Conservation (phyloP, 2,113 vertebrate genomes). For the Coptodon bakossiorum region DNA sequence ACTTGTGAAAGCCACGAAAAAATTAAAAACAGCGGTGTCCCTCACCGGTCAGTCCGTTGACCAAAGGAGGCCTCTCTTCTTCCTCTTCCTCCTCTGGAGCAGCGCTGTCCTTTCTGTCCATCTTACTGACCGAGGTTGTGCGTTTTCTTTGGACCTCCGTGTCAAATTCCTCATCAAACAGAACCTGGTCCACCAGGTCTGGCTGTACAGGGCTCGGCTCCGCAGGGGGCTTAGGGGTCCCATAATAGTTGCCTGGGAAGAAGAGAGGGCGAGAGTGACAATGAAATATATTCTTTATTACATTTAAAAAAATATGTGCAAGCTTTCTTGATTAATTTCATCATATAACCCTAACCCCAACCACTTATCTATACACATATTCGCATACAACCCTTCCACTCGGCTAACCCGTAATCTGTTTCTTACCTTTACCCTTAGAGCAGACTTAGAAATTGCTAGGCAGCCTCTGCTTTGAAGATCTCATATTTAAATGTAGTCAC, state of each 20-base stretch:
- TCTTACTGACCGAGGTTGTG: conserved; percentile 96
- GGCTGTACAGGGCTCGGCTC: conserved; percentile 94
- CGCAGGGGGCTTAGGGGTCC: conserved; percentile 92
- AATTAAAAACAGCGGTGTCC: neutral
- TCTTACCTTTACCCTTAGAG: neutral
- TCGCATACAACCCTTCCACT: neutral
- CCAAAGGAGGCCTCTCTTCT: conserved; percentile 83
- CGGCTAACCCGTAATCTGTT: neutral
- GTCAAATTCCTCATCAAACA: conserved; percentile 96
- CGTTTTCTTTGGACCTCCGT: conserved; percentile 90
- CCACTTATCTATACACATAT: neutral
- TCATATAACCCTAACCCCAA: neutral
- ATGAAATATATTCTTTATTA: neutral
- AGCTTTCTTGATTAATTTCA: neutral
- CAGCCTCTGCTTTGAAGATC: neutral
- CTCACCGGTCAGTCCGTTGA: conserved; percentile 87
- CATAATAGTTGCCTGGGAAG: conserved; percentile 92
- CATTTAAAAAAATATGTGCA: neutral
- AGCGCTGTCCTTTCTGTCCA: conserved; percentile 91
- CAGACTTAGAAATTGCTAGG: neutral
- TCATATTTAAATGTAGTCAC: neutral
- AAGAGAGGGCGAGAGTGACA: neutral
- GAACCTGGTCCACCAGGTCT: conserved; percentile 92
- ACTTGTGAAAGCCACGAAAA: neutral
- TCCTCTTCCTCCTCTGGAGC: conserved; percentile 97